Evolutionary conservation across 1,140 invertebrate genomes (phyloP).

Genomic region (Cydia fagiglandana): DNA sequence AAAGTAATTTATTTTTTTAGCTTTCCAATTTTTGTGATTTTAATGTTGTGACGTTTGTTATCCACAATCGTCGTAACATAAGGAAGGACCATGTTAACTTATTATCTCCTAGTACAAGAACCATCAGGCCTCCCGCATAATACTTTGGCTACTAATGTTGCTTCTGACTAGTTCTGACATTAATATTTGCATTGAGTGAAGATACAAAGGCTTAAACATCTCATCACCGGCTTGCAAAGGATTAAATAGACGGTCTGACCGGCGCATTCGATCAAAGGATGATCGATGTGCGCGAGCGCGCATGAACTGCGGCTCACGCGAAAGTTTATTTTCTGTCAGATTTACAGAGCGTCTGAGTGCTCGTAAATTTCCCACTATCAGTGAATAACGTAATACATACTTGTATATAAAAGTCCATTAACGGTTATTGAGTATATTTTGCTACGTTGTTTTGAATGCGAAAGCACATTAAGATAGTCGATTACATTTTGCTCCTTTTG

Average conservation of each 20-base stretch:
- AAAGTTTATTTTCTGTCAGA: conserved; percentile 29
- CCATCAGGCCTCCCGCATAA: background rate
- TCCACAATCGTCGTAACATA: too few species aligned
- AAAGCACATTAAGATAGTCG: conserved; percentile 24
- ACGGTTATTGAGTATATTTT: conserved; percentile 30
- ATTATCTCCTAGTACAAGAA: background rate
- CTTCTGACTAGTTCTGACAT: conserved; percentile 6
- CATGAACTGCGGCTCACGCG: conserved; percentile 29
- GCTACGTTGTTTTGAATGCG: conserved; percentile 17
- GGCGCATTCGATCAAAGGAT: conserved; percentile 28
- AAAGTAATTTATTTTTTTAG: too few species aligned
- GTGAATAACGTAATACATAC: conserved; percentile 27
- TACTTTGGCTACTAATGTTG: background rate
- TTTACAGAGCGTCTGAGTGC: conserved; percentile 26
- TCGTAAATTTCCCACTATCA: conserved; percentile 28
- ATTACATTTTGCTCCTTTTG: background rate
- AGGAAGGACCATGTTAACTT: too few species aligned
- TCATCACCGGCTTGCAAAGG: conserved; percentile 23
- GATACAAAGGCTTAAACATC: conserved; percentile 15
- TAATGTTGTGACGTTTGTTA: too few species aligned
- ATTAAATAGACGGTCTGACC: conserved; percentile 24
- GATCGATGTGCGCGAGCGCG: conserved; percentile 27
- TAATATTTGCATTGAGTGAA: conserved; percentile 19
- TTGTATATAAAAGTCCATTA: conserved; percentile 30
- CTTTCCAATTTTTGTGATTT: too few species aligned